A percentile compares a stretch with the other conserved stretches of the same genome.
These are phyloP conservation scores for Patiria pectinifera DNA, from an alignment of 53 echinoderm and acorn worm genomes.

Conservation along the genomic window DNA sequence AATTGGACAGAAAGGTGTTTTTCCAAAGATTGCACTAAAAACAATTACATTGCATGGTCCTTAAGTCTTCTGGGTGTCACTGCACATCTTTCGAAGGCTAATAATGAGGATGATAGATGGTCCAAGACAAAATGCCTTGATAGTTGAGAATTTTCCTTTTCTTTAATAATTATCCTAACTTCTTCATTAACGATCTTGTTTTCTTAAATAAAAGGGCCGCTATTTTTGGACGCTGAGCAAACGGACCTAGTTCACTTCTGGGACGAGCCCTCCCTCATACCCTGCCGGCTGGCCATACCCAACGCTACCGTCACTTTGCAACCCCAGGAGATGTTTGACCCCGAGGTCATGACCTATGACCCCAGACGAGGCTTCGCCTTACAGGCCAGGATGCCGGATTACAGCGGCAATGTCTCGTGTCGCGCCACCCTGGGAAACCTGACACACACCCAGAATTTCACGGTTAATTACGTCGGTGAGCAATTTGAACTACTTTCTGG, in stretches of 20 bases:
- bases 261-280: constrained; percentile 41
- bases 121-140: too few species aligned
- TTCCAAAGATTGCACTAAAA: too few species aligned
- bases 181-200: neutral
- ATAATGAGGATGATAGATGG: too few species aligned
- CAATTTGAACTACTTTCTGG: neutral
- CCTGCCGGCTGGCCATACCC: constrained; percentile 49
- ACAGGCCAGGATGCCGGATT: neutral
- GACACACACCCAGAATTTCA: constrained; percentile 7
- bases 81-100: too few species aligned
- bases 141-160: neutral
- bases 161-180: neutral
- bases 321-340: constrained; percentile 8
- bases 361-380: constrained; percentile 33
- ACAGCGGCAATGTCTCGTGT: constrained; percentile 35
- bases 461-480: constrained; percentile 28
- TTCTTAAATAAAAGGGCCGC: neutral
- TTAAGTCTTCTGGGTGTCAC: too few species aligned
- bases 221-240: constrained; percentile 28
- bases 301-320: constrained; percentile 36
- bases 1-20: too few species aligned
- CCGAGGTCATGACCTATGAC: constrained; percentile 17
- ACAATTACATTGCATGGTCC: too few species aligned
- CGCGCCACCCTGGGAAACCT: constrained; percentile 8
- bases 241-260: constrained; percentile 31